phyloP scores from a whole-genome alignment of 2,888 invertebrate genomes.

The Shargacucullia verbasci region DNA sequence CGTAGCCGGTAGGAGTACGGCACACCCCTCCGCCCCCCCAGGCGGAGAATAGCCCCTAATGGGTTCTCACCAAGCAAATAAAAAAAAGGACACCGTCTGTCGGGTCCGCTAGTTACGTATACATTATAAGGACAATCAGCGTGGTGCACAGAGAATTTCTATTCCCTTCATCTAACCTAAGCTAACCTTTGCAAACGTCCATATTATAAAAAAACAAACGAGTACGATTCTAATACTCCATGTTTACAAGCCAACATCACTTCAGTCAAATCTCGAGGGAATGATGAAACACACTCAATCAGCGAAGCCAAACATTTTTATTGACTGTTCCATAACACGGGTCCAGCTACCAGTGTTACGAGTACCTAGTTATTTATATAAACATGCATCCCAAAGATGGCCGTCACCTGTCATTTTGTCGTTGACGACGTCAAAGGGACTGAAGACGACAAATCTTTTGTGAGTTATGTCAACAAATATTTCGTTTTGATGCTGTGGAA shows the following conservation, averaged over 20 bases:
- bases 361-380: conserved; percentile 8
- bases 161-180: no score
- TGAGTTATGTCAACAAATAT: conserved; percentile 47
- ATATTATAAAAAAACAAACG: no score
- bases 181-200: no score
- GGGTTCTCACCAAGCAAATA: no score
- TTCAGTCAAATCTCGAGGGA: conserved; percentile 12
- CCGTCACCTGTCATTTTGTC: conserved; percentile 41
- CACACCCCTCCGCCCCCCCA: no score
- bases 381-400: neutral
- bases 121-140: no score
- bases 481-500: conserved; percentile 35
- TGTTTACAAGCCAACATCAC: conserved; percentile 11
- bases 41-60: no score
- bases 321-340: conserved; percentile 33
- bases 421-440: conserved; percentile 37
- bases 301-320: conserved; percentile 22
- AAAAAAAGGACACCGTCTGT: no score
- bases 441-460: conserved; percentile 36
- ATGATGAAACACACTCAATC: conserved; percentile 29
- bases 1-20: no score
- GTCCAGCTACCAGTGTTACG: neutral
- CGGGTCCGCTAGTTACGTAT: no score
- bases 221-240: conserved; percentile 1
- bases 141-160: no score